Base-by-base conservation (phyloP, 2,888 invertebrate species). In the Lottia scabra region DNA sequence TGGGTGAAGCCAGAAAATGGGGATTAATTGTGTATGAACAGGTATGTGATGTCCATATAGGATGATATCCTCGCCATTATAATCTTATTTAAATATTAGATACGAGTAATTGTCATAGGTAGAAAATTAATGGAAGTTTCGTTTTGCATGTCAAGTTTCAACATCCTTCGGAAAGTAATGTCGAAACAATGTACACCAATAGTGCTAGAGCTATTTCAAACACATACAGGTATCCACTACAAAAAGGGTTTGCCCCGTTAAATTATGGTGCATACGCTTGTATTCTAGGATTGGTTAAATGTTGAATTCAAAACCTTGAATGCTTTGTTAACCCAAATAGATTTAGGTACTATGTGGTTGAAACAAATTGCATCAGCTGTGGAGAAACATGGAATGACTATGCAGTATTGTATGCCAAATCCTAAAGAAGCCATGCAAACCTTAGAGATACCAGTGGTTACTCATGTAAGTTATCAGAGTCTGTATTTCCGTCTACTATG, bases 381-480 rank as follows among this genome's bases (percentile, higher is more conserved):
- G 0, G 30, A 71, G 26, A 70, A 78, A n/a, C 70, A 71, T 13
- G 80, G 75, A 10, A 71, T 86, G 10, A 78, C 76, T 27, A 80
- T 87, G 23, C 87, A 87, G 78, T 87, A 87, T 68, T 85, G 86
- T 69, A 87, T 85, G 86, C 77, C 86, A 5, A 75, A 81, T 6
- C 65, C 83, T 0, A 73, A 85, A 67, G 83, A 85, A 63, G 79
- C 83, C 38, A 68, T 86, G 30, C 83, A 84, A 72, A 80, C 81
- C 43, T 71, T 85, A 23, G 80, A 81, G 69, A 78, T 85, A 16
- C 78, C 84, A 2, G 75, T 75, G 19, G 87, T 86, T 15, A 84
- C 85, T 19, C 87, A 87, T 81, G 84, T 84, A 63, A 67, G 43
- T 63, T 38, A 38, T 30, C 6, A n/a, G n/a, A n/a, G n/a, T n/a